A percentile compares a stretch with the other conserved stretches of the same genome.
Conservation (phyloP, 2,113 vertebrate genomes). For the Chiloscyllium plagiosum region DNA sequence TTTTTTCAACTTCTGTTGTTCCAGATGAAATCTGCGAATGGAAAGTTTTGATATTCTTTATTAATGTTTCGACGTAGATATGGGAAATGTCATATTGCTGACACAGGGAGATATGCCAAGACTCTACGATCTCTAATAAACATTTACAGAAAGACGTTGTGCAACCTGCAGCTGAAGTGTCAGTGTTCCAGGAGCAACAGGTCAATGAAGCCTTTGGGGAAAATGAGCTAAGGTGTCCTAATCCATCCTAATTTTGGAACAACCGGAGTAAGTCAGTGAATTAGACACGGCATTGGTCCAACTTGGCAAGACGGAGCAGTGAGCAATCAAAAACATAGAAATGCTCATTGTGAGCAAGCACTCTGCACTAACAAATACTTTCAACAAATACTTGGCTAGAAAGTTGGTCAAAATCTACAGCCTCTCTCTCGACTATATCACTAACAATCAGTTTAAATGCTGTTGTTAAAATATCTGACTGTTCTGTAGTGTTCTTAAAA, state of each 20-base stretch:
- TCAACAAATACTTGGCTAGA: background rate
- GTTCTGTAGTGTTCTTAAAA: background rate
- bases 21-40: too few species aligned
- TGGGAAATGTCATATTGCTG: too few species aligned
- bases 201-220: background rate
- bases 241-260: background rate
- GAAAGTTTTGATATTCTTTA: too few species aligned
- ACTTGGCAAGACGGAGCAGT: constrained; percentile 50
- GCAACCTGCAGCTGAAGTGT: background rate
- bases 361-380: background rate
- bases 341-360: constrained; percentile 43
- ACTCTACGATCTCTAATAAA: background rate
- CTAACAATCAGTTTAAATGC: background rate
- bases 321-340: constrained; percentile 50
- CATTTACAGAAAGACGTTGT: background rate
- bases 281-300: constrained; percentile 34
- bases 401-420: background rate
- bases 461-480: background rate
- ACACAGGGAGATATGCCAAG: background rate
- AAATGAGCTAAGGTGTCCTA: background rate
- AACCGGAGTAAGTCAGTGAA: background rate
- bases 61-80: too few species aligned
- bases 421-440: background rate
- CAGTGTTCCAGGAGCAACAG: background rate
- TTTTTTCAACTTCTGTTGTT: too few species aligned